These are phyloP conservation scores for Mus spicilegus DNA, from an alignment of 2,113 vertebrate genomes.

Conservation along the genomic window DNA sequence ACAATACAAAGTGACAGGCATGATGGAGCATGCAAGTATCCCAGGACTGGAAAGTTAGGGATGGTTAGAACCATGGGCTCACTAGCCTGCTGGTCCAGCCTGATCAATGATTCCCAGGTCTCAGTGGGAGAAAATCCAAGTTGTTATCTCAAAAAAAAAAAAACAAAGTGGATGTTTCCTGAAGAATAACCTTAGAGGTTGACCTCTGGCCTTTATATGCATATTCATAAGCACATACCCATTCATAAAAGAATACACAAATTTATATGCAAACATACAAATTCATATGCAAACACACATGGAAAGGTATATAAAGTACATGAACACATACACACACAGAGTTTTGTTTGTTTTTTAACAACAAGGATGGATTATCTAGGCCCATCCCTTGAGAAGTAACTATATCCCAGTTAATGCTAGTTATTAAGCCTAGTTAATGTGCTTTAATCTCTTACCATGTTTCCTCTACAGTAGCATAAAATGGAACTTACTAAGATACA, in stretches of 20 bases:
- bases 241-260: neutral
- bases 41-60: neutral
- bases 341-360: neutral
- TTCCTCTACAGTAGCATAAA: neutral
- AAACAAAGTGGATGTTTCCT: neutral
- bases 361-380: neutral
- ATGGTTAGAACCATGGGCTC: no score
- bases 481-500: neutral
- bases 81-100: neutral
- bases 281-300: no score
- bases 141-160: neutral
- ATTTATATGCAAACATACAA: neutral
- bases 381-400: neutral
- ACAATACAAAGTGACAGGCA: neutral
- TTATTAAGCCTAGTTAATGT: conserved; percentile 13
- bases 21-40: no score
- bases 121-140: neutral
- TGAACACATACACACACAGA: neutral
- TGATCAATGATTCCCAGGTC: neutral
- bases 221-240: neutral
- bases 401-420: conserved; percentile 9
- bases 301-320: neutral
- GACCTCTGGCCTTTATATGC: neutral
- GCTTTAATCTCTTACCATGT: neutral
- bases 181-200: neutral